These are phyloP conservation scores for Epinephelus coioides DNA, from an alignment of 2,797 vertebrate genomes.

Conservation along the genomic window DNA sequence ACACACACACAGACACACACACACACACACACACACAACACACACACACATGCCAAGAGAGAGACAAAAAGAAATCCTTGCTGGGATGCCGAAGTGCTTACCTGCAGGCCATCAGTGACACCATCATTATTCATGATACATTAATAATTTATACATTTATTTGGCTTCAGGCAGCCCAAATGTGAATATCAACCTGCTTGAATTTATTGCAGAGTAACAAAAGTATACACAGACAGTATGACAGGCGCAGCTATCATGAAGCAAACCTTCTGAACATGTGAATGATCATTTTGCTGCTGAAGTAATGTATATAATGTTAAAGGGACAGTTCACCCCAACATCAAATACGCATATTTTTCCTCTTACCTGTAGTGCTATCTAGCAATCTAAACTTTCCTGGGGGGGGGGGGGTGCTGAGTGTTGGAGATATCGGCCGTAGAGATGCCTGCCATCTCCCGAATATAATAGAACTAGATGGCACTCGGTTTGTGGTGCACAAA, in stretches of 20 bases:
- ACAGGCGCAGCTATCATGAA: not conserved
- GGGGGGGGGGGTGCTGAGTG: too few relatives aligned
- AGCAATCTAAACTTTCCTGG: too few relatives aligned
- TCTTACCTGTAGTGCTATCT: too few relatives aligned
- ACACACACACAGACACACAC: slow-evolving; percentile 5
- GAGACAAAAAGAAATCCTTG: slow-evolving; percentile 1
- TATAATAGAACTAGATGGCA: too few relatives aligned
- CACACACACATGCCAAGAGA: not conserved
- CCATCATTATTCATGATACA: not conserved
- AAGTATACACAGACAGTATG: not conserved
- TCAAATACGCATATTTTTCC: too few relatives aligned
- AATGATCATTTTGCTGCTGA: not conserved
- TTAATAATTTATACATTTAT: not conserved
- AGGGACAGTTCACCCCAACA: too few relatives aligned
- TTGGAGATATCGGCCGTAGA: too few relatives aligned
- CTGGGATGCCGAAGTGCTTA: not conserved
- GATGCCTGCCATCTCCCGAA: too few relatives aligned
- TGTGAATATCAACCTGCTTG: not conserved
- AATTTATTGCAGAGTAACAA: not conserved
- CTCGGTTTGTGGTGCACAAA: too few relatives aligned
- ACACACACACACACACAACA: not conserved
- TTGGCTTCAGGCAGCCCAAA: not conserved
- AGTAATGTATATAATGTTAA: not conserved
- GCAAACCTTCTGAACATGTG: not conserved
- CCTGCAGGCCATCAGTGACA: not conserved